Evolutionary conservation across 2,113 vertebrate species (phyloP), one percentile per base, ranked within the genome.

Genomic region (Larimichthys polyactis): DNA sequence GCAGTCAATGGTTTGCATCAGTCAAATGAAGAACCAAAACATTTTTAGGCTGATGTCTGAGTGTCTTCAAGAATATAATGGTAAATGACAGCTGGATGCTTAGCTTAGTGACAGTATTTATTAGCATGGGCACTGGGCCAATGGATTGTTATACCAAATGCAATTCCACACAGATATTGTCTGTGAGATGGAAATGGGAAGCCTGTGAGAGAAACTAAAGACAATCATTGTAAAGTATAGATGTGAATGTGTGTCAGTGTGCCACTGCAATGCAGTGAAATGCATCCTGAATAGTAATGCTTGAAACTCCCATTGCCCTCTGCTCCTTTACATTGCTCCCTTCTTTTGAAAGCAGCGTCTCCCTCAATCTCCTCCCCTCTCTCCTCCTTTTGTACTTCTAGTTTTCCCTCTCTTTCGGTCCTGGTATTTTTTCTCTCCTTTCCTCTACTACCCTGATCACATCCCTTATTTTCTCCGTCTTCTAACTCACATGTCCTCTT

Each of bases 191-290:
- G 32, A 36, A 36, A 36, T 36, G 32, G 32, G 32, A 36, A 46
- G 11, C 4, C 44, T 46, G n/a, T 62, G n/a, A 74, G 67, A 68
- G 17, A 48, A 52, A 40, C 11, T 16, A 63, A 16, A 29, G 3
- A 77, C 11, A n/a, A 19, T 40, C 19, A 11, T 0, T 40, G 40
- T 67, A 67, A 80, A 60, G 8, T 49, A 62, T 40, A 54, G 75
- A 19, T 69, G 58, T 64, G 62, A 79, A 87, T 85, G 57, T 87
- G 78, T 87, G 88, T 87, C 82, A 90, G 85, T 90, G 70, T 83
- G 64, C 83, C 89, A 86, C 90, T 84, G 86, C 84, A 86, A 84
- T 90, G 87, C 87, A 88, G 90, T 78, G 72, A 80, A 77, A 87
- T 82, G 85, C 72, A 72, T 48, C 62, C 66, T 81, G 87, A 86